Evolutionary conservation across 2,797 vertebrate genomes (phyloP).

Genomic region (Cryptoprocta ferox): DNA sequence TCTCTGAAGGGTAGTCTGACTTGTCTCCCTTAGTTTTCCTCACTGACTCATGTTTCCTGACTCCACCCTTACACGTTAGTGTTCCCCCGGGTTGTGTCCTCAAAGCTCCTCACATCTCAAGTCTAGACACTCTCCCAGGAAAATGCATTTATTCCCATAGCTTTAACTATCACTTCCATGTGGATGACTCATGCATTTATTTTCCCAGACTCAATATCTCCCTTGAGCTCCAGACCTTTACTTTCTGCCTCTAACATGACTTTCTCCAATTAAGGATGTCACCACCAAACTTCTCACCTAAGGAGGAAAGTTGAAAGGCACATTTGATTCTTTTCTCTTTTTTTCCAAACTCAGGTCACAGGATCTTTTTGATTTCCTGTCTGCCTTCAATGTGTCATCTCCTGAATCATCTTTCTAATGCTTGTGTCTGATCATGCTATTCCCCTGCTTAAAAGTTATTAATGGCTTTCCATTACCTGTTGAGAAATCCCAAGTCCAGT

Average conservation of each 20-base stretch:
- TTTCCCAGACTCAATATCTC: slow-evolving; percentile 23
- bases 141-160: not conserved
- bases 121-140: slow-evolving; percentile 70
- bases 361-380: not conserved
- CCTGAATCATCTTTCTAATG: not conserved
- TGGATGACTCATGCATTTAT: slow-evolving; percentile 43
- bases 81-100: slow-evolving; percentile 56
- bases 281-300: not conserved
- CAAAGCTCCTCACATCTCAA: slow-evolving; percentile 33
- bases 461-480: not conserved
- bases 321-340: not conserved
- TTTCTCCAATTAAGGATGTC: not conserved
- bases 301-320: not conserved
- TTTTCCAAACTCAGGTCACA: not conserved
- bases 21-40: not conserved
- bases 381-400: not conserved
- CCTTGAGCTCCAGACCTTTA: not conserved
- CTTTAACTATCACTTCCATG: not conserved
- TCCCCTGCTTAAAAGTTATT: not conserved
- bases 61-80: not conserved
- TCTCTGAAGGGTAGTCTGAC: not conserved
- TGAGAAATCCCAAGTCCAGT: not conserved
- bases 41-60: slow-evolving; percentile 70
- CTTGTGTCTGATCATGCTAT: not conserved
- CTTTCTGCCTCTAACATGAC: not conserved